These are phyloP conservation scores for Danaus chrysippus DNA, from an alignment of 2,888 invertebrate species.

Conservation along the genomic window DNA sequence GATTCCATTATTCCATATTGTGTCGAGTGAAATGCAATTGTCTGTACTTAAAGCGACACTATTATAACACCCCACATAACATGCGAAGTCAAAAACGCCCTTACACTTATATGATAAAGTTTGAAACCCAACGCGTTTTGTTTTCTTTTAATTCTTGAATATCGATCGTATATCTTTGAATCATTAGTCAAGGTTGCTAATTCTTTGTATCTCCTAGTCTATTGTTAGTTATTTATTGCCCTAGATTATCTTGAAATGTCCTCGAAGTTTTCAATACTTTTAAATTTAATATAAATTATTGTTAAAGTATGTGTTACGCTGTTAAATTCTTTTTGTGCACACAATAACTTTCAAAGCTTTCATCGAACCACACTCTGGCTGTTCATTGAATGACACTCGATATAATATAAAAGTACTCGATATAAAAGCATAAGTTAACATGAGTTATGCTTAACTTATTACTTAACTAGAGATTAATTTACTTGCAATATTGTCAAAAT, in stretches of 20 bases:
- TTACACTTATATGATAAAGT: background rate
- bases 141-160: constrained; percentile 38
- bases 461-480: background rate
- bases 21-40: constrained; percentile 42
- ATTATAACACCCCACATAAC: constrained; percentile 17
- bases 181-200: constrained; percentile 65
- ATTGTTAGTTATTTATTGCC: constrained; percentile 47
- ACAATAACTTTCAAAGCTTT: background rate
- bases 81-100: constrained; percentile 9
- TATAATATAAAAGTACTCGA: too few species aligned
- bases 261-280: constrained; percentile 7
- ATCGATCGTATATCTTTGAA: constrained; percentile 47
- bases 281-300: constrained; percentile 6
- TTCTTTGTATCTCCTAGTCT: constrained; percentile 35
- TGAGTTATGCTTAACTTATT: too few species aligned
- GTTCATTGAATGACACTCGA: too few species aligned
- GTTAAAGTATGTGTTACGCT: background rate
- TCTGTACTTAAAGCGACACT: constrained; percentile 34
- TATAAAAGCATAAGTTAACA: too few species aligned
- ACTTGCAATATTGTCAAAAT: background rate
- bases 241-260: constrained; percentile 23
- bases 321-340: background rate
- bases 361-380: too few species aligned
- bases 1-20: constrained; percentile 61
- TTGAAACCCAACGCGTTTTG: background rate